Evolutionary conservation across 2,888 invertebrate species (phyloP).

Genomic region (Lithophane ornitopus): DNA sequence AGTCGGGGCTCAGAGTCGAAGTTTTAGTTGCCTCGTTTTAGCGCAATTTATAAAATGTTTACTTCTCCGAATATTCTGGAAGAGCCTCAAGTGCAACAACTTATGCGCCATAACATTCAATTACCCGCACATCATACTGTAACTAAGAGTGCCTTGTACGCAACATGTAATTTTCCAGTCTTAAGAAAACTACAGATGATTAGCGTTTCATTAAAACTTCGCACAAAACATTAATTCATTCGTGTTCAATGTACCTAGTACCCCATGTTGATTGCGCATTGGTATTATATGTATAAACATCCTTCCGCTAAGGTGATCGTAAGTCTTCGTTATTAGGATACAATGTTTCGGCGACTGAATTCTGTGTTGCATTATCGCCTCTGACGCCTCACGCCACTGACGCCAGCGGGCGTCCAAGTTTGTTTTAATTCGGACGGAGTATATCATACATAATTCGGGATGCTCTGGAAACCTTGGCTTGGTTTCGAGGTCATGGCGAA

Average conservation of each 20-base stretch:
- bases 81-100: background rate
- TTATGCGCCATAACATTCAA: background rate
- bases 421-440: constrained; percentile 30
- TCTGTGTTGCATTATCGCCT: constrained; percentile 19
- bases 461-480: constrained; percentile 40
- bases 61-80: background rate
- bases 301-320: constrained; percentile 24
- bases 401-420: constrained; percentile 22
- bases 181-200: constrained; percentile 38
- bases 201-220: constrained; percentile 48
- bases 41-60: constrained; percentile 9
- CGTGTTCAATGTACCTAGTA: constrained; percentile 35
- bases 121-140: background rate
- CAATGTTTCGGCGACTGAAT: constrained; percentile 8
- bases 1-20: background rate
- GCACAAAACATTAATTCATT: constrained; percentile 39
- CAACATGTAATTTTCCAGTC: constrained; percentile 51
- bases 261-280: constrained; percentile 7
- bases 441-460: constrained; percentile 53
- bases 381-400: constrained; percentile 20
- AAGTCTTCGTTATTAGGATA: constrained; percentile 19
- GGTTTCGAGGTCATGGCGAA: constrained; percentile 35
- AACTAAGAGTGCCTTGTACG: constrained; percentile 15
- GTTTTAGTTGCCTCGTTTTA: constrained; percentile 1
- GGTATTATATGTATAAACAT: constrained; percentile 16